Evolutionary conservation across 2,113 vertebrate genomes (phyloP), one percentile per base, ranked within the genome.

Genomic region (Bufo gargarizans): DNA sequence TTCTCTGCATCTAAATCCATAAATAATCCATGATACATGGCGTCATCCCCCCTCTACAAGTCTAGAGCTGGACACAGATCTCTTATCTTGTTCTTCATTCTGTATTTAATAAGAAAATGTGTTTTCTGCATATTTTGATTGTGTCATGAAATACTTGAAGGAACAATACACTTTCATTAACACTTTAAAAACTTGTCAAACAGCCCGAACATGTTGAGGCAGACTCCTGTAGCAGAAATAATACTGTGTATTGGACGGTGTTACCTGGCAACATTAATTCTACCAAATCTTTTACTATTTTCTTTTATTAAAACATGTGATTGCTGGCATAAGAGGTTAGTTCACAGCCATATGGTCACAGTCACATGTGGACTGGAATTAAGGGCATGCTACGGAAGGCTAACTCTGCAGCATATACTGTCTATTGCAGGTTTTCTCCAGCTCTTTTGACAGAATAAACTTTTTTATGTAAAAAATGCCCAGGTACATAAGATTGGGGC

Each of bases 221-320:
- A 50, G 43, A 7, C 45, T 74, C 49, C 14, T 49, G 72, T 9
- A 33, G 6, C 33, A 49, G 72, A 77, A 22, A 22, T 47, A 76
- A 86, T 86, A 76, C 74, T n/a, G 72, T 86, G 58, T 43, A 78
- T 65, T 63, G 45, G 22, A 63, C 58, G 33, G 5, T 11, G 85
- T 86, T 65, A 77, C 85, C 19, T 78, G 85, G 85, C 59, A 86
- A 86, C 85, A 59, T 17, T 86, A 77, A 77, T 86, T 50, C 58
- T 86, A 11, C 55, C 58, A 77, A 77, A 50, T 77, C 65, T 71
- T 16, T 77, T 45, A 61, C 22, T 58, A 82, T 80, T 3, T 80
- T 10, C 22, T 56, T 79, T 58, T n/a, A 58, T 33, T 0, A 58
- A n/a, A 19, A 58, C 53, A 74, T 11, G 53, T 79, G n/a, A 56